Evolutionary conservation across 1,140 invertebrate species (phyloP).

Genomic region (Rhyacophila brunnea): DNA sequence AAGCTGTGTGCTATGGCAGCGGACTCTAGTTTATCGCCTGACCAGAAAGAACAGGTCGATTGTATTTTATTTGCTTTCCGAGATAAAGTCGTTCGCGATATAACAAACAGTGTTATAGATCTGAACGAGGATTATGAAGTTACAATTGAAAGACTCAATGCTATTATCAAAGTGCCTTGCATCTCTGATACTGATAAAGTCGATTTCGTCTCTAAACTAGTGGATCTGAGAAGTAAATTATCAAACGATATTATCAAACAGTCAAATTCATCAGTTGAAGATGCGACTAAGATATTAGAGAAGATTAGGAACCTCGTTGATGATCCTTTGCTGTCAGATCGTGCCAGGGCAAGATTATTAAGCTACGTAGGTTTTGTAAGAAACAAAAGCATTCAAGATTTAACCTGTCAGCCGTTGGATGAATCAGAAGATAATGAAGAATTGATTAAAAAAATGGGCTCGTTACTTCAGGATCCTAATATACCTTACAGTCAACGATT

Average conservation of each 20-base stretch:
- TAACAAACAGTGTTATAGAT: slow-evolving; percentile 4
- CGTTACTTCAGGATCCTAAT: slow-evolving; percentile 11
- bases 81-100: slow-evolving; percentile 15
- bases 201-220: slow-evolving; percentile 3
- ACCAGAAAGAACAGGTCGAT: slow-evolving; percentile 14
- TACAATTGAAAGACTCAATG: slow-evolving; percentile 12
- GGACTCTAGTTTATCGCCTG: not conserved
- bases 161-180: slow-evolving; percentile 5
- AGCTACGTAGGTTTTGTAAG: slow-evolving; percentile 9
- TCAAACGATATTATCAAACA: slow-evolving; percentile 10
- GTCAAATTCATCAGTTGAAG: slow-evolving; percentile 6
- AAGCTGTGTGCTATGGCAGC: slow-evolving; percentile 13
- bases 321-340: slow-evolving; percentile 12
- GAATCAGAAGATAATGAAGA: slow-evolving; percentile 1
- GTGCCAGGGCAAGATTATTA: slow-evolving; percentile 11
- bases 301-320: slow-evolving; percentile 11
- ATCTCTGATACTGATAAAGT: slow-evolving; percentile 12
- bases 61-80: slow-evolving; percentile 13
- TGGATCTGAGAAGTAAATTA: slow-evolving; percentile 11
- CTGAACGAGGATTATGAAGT: not conserved
- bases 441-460: slow-evolving; percentile 5
- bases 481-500: slow-evolving; percentile 1
- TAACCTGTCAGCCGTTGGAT: not conserved
- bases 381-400: not conserved
- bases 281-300: slow-evolving; percentile 10